Conservation (phyloP, 2,113 vertebrate genomes). For the Australoheros scitulus region DNA sequence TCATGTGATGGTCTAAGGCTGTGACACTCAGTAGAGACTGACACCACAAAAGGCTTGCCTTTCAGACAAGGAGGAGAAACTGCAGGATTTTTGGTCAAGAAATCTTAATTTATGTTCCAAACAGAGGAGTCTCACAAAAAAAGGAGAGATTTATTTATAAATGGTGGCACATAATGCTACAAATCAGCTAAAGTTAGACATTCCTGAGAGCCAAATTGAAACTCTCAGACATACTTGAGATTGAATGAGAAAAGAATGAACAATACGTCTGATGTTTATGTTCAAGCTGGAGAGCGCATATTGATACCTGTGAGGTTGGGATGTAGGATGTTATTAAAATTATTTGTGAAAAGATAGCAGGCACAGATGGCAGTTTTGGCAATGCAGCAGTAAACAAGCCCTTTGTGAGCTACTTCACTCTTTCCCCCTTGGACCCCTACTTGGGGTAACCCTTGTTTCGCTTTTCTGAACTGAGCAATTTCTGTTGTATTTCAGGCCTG, state of each 20-base stretch:
- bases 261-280: not conserved
- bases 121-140: constrained; percentile 7
- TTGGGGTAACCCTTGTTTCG: no score
- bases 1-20: not conserved
- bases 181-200: constrained; percentile 11
- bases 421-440: no score
- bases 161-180: not conserved
- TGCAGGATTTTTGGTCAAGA: not conserved
- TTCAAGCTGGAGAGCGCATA: not conserved
- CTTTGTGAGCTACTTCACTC: not conserved
- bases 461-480: no score
- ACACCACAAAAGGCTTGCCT: not conserved
- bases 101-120: not conserved
- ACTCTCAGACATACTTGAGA: constrained; percentile 5
- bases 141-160: constrained; percentile 9
- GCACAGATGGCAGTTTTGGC: not conserved
- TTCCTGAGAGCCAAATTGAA: not conserved
- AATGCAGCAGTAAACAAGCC: not conserved
- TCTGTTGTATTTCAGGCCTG: no score
- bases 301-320: constrained; percentile 29
- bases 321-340: constrained; percentile 12
- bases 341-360: not conserved
- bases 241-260: not conserved
- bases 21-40: not conserved
- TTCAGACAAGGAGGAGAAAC: not conserved